phyloP scores from a whole-genome alignment of 1,140 invertebrate species.

The Acyrthosiphon pisum region DNA sequence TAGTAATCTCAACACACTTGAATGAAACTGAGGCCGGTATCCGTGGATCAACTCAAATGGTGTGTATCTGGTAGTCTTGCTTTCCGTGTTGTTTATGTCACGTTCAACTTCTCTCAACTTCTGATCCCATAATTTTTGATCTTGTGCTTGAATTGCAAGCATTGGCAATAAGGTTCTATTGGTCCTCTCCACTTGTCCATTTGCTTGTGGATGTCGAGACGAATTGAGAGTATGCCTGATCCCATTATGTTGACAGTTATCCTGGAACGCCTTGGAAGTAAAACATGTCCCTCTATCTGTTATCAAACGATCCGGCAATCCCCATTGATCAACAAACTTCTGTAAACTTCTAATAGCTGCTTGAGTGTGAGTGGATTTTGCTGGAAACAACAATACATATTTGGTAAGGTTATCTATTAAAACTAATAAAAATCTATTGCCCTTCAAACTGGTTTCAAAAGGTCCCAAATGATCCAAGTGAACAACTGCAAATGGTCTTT shows the following conservation, averaged over 20 bases:
- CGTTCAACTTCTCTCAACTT: not conserved
- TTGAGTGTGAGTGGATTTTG: not conserved
- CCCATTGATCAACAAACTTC: not conserved
- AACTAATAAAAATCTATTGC: constrained; percentile 21
- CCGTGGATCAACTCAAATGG: constrained; percentile 9
- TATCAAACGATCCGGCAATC: not conserved
- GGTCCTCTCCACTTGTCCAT: constrained; percentile 32
- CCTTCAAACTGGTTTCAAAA: not conserved
- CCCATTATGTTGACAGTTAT: not conserved
- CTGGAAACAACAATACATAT: not conserved
- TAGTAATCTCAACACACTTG: no score
- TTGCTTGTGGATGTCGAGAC: not conserved
- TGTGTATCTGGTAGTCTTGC: not conserved
- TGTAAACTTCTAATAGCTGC: not conserved
- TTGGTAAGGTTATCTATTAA: constrained; percentile 47
- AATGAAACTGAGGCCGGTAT: not conserved
- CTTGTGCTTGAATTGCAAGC: not conserved
- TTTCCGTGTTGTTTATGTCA: not conserved
- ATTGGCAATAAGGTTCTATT: constrained; percentile 1
- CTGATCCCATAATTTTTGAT: not conserved
- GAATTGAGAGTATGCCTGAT: not conserved
- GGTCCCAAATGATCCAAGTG: constrained; percentile 46
- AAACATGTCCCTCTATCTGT: constrained; percentile 25
- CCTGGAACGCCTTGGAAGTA: not conserved
- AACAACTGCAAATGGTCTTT: not conserved